Evolutionary conservation across 2,888 invertebrate genomes (phyloP), one percentile per base, ranked within the genome.

Genomic region (Prionchulus punctatus): DNA sequence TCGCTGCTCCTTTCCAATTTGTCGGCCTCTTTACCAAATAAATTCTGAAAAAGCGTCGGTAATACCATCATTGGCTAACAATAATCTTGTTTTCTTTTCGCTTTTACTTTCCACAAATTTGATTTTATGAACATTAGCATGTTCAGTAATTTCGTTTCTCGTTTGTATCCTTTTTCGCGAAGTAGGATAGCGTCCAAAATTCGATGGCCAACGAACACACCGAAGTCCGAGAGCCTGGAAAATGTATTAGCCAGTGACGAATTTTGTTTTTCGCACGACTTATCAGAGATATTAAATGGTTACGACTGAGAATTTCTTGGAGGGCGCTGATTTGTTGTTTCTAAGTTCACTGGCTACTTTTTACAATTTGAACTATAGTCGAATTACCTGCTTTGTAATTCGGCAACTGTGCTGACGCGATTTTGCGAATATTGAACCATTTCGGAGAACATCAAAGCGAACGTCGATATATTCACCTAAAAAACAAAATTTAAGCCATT

Each of bases 1-100:
- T 98, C 96, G 74, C 94, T 96, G 1, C 94, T 91, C 74, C 94
- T 90, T 70, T 98, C 98, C 61, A 98, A 72, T 71, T 96, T 96
- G 70, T 99, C 98, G 31, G 96, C 96, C 76, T 98, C 98, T 69
- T 88, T 86, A 1, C 94, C 94, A 79, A 94, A 98, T 25, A 99
- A 75, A 54, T 85, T 86, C 83, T 86, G 72, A 54, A 79, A 77
- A 45, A 58, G 54, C 62, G 49, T 48, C 15, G 56, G 45, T 23
- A 28, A 15, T 43, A 30, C 23, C 30, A 42, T 43, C n/a, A n/a
- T n/a, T n/a, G n/a, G n/a, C n/a, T n/a, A n/a, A n/a, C n/a, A n/a
- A 52, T 25, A n/a, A n/a, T n/a, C n/a, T n/a, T n/a, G n/a, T n/a
- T 36, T 36, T 36, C 12, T 36, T 18, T 12, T 36, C 18, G 36